Evolutionary conservation across 2,888 invertebrate genomes (phyloP), one percentile per base, ranked within the genome.

Genomic region (Rhaphigaster nebulosa): DNA sequence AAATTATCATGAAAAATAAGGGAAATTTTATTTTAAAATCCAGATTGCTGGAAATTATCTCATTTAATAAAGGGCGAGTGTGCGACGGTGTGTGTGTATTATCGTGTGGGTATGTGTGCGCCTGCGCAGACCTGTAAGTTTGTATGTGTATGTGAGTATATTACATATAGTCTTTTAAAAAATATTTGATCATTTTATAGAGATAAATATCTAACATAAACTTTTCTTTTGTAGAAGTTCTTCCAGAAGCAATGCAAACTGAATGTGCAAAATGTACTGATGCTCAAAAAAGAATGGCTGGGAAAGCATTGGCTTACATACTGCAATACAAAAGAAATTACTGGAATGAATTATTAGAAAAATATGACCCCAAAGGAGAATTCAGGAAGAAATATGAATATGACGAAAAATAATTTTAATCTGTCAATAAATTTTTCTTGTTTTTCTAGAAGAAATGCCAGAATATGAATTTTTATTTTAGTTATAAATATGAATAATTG

Each of bases 241-340:
- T 93, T 34, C 93, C 93, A 23, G 93, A 93, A 45, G 93, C 92
- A 1, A 91, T 93, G 54, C 89, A 92, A 76, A 93, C 92, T 15
- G 92, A 93, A 80, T 93, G 93, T 91, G 90, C 92, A 13, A 93
- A 92, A 91, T 93, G 93, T 91, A 92, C 89, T 76, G 92, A 91
- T 13, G 87, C 90, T 18, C 93, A 93, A 90, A 92, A 92, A 90
- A 91, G 92, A 56, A 91, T 91, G 50, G 92, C 92, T 1, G 92
- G 93, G 23, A 92, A 92, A 87, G 92, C 92, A 23, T 87, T 93
- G 41, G 91, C 92, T 15, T 92, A 92, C 90, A 90, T 93, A 29
- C 90, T 92, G n/a, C 92, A 92, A 45, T 91, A 92, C 89, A 91
- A 92, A 88, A 92, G 91, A 41, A 91, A 91, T 8, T 92, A 92